A percentile compares a stretch with the other conserved stretches of the same genome.
phyloP scores from a whole-genome alignment of 2,888 invertebrate species.

The Dryadula phaetusa region DNA sequence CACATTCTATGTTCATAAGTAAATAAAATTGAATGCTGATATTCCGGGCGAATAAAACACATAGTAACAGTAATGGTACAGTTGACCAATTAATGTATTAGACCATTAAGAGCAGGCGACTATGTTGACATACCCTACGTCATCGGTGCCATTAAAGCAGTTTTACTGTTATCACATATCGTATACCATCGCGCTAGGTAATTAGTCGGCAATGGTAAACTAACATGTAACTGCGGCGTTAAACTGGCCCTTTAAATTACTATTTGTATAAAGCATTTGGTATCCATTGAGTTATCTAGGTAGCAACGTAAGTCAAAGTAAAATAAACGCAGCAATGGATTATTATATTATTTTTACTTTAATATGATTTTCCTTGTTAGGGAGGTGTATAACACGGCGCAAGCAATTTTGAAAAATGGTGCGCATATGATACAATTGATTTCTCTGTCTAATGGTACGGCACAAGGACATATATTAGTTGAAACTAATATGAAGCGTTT shows the following conservation, averaged over 20 bases:
- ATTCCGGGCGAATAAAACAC: slow-evolving; percentile 9
- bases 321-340: slow-evolving; percentile 49
- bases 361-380: slow-evolving; percentile 52
- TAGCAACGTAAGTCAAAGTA: neutral
- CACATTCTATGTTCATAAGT: neutral
- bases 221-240: slow-evolving; percentile 55
- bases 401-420: slow-evolving; percentile 66
- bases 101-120: slow-evolving; percentile 71
- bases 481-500: neutral
- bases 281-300: slow-evolving; percentile 20
- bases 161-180: slow-evolving; percentile 81
- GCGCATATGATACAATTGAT: slow-evolving; percentile 68
- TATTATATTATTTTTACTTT: slow-evolving; percentile 33
- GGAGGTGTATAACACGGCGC: slow-evolving; percentile 59
- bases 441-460: slow-evolving; percentile 53
- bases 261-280: slow-evolving; percentile 2
- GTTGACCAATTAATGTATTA: slow-evolving; percentile 43
- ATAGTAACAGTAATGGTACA: slow-evolving; percentile 38
- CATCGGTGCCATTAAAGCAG: slow-evolving; percentile 67
- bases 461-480: neutral
- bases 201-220: slow-evolving; percentile 72
- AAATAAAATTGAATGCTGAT: slow-evolving; percentile 4
- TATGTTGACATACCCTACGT: slow-evolving; percentile 71
- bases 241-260: slow-evolving; percentile 41
- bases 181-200: slow-evolving; percentile 68